Evolutionary conservation across 1,140 invertebrate species (phyloP).

Genomic region (Psix sp.): DNA sequence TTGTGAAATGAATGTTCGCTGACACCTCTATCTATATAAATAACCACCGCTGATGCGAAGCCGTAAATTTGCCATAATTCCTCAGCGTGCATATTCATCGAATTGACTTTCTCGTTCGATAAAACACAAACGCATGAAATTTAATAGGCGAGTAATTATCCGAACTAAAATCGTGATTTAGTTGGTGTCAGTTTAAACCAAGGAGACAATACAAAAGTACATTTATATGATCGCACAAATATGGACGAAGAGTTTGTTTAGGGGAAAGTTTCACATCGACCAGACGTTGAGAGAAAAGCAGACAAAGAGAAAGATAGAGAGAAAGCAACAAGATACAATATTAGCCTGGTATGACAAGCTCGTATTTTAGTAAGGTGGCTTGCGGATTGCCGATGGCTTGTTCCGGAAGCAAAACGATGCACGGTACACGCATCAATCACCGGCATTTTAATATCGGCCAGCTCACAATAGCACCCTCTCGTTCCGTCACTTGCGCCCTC

Average conservation of each 20-base stretch:
- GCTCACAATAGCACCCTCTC: constrained; percentile 72
- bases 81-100: constrained; percentile 17
- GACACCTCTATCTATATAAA: constrained; percentile 14
- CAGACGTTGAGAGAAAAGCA: constrained; percentile 8
- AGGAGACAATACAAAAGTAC: no score
- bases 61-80: constrained; percentile 29
- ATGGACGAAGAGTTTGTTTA: no score
- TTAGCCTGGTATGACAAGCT: constrained; percentile 72
- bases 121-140: constrained; percentile 24
- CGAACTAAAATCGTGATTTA: constrained; percentile 26
- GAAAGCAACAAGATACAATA: constrained; percentile 71
- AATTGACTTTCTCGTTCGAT: constrained; percentile 29
- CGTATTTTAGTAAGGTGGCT: constrained; percentile 71
- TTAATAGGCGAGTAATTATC: constrained; percentile 36
- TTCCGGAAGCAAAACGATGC: constrained; percentile 62
- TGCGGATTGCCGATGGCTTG: constrained; percentile 58
- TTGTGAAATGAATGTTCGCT: background rate
- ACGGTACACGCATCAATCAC: constrained; percentile 78
- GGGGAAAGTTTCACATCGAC: no score
- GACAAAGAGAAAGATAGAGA: constrained; percentile 17
- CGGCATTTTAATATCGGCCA: constrained; percentile 77
- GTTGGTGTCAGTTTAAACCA: constrained; percentile 1
- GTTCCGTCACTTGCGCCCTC: constrained; percentile 5
- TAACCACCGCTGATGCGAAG: constrained; percentile 10
- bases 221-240: no score